These are phyloP conservation scores for Hecatera dysodea DNA, from an alignment of 2,888 invertebrate genomes.

Conservation along the genomic window DNA sequence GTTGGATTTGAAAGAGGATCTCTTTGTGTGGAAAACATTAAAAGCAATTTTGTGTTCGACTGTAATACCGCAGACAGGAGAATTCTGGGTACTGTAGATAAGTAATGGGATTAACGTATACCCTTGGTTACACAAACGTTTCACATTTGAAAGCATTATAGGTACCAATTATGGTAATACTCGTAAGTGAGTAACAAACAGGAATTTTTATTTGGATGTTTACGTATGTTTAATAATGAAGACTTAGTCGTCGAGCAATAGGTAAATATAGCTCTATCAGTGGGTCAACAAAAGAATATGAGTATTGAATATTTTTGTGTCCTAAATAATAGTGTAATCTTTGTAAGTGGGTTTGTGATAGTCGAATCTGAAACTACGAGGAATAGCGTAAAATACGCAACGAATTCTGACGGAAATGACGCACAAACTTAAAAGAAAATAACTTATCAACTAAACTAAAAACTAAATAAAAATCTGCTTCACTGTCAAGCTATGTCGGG, in stretches of 20 bases:
- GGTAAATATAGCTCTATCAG: not conserved
- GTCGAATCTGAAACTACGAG: too few species aligned
- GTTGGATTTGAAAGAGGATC: slow-evolving; percentile 15
- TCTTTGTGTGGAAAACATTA: slow-evolving; percentile 36
- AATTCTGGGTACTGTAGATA: slow-evolving; percentile 52
- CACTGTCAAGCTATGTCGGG: too few species aligned
- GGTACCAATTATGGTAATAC: slow-evolving; percentile 57
- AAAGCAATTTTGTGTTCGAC: slow-evolving; percentile 57
- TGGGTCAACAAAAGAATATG: not conserved
- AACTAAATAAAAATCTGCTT: too few species aligned
- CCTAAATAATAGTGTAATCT: too few species aligned
- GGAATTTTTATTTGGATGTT: slow-evolving; percentile 24
- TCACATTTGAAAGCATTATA: slow-evolving; percentile 52
- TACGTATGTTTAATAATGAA: slow-evolving; percentile 10
- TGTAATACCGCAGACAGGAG: slow-evolving; percentile 57
- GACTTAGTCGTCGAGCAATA: not conserved
- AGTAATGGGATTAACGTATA: slow-evolving; percentile 60
- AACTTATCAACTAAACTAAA: too few species aligned
- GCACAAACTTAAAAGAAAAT: too few species aligned
- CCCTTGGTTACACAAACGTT: slow-evolving; percentile 58
- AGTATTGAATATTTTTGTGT: not conserved
- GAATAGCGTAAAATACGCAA: too few species aligned
- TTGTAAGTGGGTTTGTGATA: too few species aligned
- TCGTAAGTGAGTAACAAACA: slow-evolving; percentile 30
- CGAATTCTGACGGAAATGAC: too few species aligned